Evolutionary conservation across 2,888 invertebrate genomes (phyloP).

Genomic region (Ditula angustiorana): DNA sequence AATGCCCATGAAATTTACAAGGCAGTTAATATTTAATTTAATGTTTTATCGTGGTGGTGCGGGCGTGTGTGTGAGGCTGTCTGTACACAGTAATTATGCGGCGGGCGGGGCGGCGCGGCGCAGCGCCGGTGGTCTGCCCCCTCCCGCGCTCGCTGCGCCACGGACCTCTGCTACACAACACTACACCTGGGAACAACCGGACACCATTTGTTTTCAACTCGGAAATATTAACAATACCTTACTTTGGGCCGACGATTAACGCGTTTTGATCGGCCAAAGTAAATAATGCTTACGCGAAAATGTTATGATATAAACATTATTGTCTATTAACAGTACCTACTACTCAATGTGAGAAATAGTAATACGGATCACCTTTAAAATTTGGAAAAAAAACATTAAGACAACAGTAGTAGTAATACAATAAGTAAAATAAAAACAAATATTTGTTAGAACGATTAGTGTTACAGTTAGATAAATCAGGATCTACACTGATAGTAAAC

Average conservation of each 20-base stretch:
- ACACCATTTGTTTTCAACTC: constrained; percentile 62
- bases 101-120: constrained; percentile 74
- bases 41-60: constrained; percentile 73
- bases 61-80: constrained; percentile 66
- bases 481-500: too few species aligned
- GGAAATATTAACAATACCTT: constrained; percentile 51
- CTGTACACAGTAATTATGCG: constrained; percentile 83
- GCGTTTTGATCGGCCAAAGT: constrained; percentile 11
- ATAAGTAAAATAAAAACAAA: too few species aligned
- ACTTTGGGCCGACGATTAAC: constrained; percentile 36
- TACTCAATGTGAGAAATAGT: too few species aligned
- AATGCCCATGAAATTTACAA: constrained; percentile 79
- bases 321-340: background rate
- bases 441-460: too few species aligned
- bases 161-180: constrained; percentile 66
- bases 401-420: too few species aligned
- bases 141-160: constrained; percentile 53
- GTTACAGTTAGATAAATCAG: too few species aligned
- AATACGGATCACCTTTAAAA: too few species aligned
- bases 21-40: constrained; percentile 81
- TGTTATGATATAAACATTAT: background rate
- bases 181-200: constrained; percentile 77
- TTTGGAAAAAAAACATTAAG: too few species aligned
- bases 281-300: background rate
- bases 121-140: constrained; percentile 80